phyloP scores from a whole-genome alignment of 2,113 vertebrate genomes.

The Gavialis gangeticus region DNA sequence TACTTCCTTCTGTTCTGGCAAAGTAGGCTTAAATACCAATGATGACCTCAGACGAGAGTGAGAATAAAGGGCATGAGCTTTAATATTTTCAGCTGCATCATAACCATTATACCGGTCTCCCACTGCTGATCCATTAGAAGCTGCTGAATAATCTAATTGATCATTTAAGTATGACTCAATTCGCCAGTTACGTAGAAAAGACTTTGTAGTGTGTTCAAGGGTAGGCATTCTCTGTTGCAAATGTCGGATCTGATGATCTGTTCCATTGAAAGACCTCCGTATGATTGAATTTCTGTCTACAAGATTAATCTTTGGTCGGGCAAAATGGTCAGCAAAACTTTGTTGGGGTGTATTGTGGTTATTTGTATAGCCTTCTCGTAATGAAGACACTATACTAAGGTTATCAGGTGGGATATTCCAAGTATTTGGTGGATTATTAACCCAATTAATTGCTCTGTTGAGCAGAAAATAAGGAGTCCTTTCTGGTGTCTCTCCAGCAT shows the following conservation, averaged over 20 bases:
- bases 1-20: conserved; percentile 89
- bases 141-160: conserved; percentile 77
- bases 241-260: conserved; percentile 85
- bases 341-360: conserved; percentile 66
- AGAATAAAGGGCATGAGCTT: conserved; percentile 75
- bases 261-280: conserved; percentile 88
- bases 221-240: conserved; percentile 91
- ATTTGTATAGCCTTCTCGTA: conserved; percentile 74
- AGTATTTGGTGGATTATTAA: conserved; percentile 69
- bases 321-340: conserved; percentile 81
- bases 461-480: conserved; percentile 77
- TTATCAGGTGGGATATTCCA: conserved; percentile 88
- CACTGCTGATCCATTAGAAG: conserved; percentile 73
- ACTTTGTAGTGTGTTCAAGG: conserved; percentile 89
- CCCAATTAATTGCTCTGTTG: conserved; percentile 76
- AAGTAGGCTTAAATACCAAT: conserved; percentile 85
- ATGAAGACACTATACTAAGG: conserved; percentile 76
- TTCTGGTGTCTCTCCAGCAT: conserved; percentile 92
- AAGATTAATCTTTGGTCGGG: conserved; percentile 74
- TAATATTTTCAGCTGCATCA: conserved; percentile 79
- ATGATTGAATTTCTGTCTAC: conserved; percentile 84
- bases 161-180: conserved; percentile 94
- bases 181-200: conserved; percentile 90
- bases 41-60: conserved; percentile 90
- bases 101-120: conserved; percentile 81